Evolutionary conservation across 2,797 vertebrate genomes (phyloP).

Genomic region (Hydrolagus colliei): DNA sequence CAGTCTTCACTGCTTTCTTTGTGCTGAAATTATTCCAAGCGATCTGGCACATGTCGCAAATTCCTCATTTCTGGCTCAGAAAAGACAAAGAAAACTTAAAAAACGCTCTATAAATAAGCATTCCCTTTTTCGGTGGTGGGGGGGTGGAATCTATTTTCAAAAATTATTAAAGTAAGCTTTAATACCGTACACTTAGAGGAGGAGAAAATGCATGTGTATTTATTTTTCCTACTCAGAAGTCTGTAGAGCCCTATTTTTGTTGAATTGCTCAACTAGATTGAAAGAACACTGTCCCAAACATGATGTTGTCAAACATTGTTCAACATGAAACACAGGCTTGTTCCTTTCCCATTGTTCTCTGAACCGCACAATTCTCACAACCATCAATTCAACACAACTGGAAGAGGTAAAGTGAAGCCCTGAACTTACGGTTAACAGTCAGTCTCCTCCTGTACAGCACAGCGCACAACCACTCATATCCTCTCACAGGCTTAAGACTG

Average conservation of each 20-base stretch:
- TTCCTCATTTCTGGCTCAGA: neutral
- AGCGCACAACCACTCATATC: neutral
- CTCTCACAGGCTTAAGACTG: neutral
- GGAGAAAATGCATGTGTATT: neutral
- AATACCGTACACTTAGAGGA: neutral
- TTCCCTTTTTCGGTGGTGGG: too few species aligned
- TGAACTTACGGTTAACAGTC: conserved; percentile 21
- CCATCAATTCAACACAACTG: neutral
- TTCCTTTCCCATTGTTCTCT: conserved; percentile 1
- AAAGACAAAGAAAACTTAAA: neutral
- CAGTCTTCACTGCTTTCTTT: neutral
- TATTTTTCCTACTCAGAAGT: neutral
- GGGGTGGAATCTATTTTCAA: neutral
- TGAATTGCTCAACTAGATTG: neutral
- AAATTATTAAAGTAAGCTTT: neutral
- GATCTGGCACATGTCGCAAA: conserved; percentile 1
- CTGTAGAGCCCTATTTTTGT: neutral
- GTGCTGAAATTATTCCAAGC: conserved; percentile 1
- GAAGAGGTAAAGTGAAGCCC: conserved; percentile 19
- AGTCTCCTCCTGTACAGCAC: neutral
- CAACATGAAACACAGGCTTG: neutral
- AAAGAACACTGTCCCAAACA: neutral
- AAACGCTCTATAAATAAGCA: neutral
- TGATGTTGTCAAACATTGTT: neutral
- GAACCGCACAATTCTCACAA: neutral